Evolutionary conservation across 2,113 vertebrate genomes (phyloP).

Genomic region (Trogon surrucura): DNA sequence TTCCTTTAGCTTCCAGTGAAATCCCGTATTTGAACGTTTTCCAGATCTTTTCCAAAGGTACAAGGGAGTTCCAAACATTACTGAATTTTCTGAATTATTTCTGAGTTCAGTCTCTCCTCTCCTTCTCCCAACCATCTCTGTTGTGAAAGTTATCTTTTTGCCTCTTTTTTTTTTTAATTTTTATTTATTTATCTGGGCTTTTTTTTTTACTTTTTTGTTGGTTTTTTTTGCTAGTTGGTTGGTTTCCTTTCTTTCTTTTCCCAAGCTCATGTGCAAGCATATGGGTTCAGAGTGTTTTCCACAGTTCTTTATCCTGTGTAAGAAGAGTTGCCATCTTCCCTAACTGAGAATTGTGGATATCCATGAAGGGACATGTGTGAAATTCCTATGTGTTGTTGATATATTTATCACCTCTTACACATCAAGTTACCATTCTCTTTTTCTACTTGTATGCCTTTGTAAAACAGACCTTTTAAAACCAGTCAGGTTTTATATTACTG

Average conservation of each 20-base stretch:
- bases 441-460: neutral
- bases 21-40: neutral
- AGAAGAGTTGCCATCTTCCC: neutral
- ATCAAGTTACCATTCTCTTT: neutral
- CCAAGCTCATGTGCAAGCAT: neutral
- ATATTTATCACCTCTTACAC: neutral
- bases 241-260: neutral
- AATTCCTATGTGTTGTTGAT: neutral
- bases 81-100: neutral
- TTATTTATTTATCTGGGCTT: neutral
- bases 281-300: neutral
- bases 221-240: fast-evolving
- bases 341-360: neutral
- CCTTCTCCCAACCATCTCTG: neutral
- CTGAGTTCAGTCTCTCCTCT: neutral
- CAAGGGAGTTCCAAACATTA: neutral
- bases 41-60: neutral
- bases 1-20: neutral
- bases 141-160: neutral
- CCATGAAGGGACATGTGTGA: neutral
- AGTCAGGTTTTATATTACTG: neutral
- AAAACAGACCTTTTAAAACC: neutral
- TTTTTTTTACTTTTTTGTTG: neutral
- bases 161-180: neutral
- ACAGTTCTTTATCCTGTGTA: neutral